phyloP scores from a whole-genome alignment of 2,797 vertebrate species.

The Galaxias olidus region DNA sequence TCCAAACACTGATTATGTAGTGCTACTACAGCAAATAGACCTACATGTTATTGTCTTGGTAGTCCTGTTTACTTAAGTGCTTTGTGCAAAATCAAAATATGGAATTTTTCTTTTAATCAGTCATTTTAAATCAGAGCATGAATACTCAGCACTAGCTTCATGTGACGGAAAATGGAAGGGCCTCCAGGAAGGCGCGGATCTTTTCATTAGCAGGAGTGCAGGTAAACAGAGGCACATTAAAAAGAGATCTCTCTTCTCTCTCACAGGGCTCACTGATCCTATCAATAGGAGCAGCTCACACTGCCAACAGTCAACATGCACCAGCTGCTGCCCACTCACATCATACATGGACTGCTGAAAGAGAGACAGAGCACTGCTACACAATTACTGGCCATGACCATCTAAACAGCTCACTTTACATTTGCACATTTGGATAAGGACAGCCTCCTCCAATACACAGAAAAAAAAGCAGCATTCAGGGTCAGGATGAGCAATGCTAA shows the following conservation, averaged over 20 bases:
- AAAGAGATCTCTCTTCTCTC: slow-evolving; percentile 50
- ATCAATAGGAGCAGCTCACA: slow-evolving; percentile 30
- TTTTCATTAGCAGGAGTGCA: slow-evolving; percentile 49
- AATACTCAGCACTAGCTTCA: slow-evolving; percentile 32
- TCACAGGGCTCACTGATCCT: slow-evolving; percentile 31
- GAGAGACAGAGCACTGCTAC: neutral
- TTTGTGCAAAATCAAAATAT: slow-evolving; percentile 67
- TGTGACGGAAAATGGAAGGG: slow-evolving; percentile 37
- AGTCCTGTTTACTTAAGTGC: slow-evolving; percentile 69
- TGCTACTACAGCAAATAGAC: slow-evolving; percentile 25
- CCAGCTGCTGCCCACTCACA: slow-evolving; percentile 48
- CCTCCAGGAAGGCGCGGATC: slow-evolving; percentile 32
- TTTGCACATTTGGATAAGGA: no score
- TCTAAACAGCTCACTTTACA: no score
- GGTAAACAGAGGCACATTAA: slow-evolving; percentile 63
- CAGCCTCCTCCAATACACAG: no score
- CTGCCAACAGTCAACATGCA: slow-evolving; percentile 48
- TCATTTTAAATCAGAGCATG: slow-evolving; percentile 30
- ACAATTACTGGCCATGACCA: slow-evolving; percentile 44
- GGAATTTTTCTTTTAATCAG: slow-evolving; percentile 33
- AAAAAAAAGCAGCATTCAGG: no score
- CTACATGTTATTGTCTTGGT: slow-evolving; percentile 32
- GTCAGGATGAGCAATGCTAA: no score
- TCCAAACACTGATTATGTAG: slow-evolving; percentile 38
- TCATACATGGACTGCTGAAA: neutral